These are phyloP conservation scores for Ataeniobius toweri DNA, from an alignment of 2,797 vertebrate species.

Conservation along the genomic window DNA sequence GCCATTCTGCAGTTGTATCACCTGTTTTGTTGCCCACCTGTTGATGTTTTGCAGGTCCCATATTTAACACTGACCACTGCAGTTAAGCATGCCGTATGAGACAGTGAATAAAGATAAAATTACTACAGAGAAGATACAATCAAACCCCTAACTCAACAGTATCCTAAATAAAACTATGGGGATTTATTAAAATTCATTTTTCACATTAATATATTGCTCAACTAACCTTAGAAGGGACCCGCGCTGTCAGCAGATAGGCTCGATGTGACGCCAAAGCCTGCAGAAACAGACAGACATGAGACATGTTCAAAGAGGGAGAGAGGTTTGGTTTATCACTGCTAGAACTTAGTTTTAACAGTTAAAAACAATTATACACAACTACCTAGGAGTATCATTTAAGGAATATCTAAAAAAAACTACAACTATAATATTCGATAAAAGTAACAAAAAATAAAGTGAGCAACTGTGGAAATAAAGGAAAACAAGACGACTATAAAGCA, in stretches of 20 bases:
- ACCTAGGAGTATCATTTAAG: not conserved
- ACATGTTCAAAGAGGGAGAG: not conserved
- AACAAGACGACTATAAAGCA: not conserved
- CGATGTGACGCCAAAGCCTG: constrained; percentile 92
- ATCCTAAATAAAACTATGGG: not conserved
- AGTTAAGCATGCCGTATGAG: not conserved
- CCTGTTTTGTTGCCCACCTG: not conserved
- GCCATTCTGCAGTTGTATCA: not conserved
- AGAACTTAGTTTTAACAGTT: not conserved
- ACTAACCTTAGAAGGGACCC: constrained; percentile 91
- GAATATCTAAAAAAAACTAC: not conserved
- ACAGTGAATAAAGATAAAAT: not conserved
- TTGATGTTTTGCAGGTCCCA: not conserved
- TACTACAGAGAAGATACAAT: not conserved
- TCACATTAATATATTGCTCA: not conserved
- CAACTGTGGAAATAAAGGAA: not conserved
- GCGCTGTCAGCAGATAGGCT: constrained; percentile 87
- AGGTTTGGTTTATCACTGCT: not conserved
- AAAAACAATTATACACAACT: not conserved
- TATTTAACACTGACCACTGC: not conserved
- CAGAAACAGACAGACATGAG: constrained; percentile 46
- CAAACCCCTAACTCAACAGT: not conserved
- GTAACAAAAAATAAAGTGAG: too few relatives aligned
- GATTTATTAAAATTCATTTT: not conserved
- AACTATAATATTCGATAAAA: too few relatives aligned